Conservation (phyloP, 1,140 invertebrate genomes). For the Steinernema khuongi region DNA sequence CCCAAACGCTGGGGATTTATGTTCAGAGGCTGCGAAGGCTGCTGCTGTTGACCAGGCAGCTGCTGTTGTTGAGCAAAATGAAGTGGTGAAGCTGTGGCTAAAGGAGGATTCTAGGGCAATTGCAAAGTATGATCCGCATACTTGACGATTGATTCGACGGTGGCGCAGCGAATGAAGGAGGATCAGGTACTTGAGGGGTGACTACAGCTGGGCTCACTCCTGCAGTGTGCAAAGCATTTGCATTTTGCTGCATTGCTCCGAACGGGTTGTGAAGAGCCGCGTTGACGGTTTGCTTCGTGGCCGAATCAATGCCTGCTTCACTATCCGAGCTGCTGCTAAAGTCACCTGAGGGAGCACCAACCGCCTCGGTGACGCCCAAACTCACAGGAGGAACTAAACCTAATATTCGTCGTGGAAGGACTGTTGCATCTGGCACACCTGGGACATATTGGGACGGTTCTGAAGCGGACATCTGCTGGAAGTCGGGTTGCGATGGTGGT, state of each 20-base stretch:
- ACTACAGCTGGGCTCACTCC: not conserved
- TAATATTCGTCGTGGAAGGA: not conserved
- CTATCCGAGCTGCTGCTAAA: not conserved
- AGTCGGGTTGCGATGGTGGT: not conserved
- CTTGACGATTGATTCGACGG: not conserved
- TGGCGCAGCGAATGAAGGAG: not conserved
- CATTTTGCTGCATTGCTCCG: slow-evolving; percentile 1
- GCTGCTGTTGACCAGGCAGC: slow-evolving; percentile 9
- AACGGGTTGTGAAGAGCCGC: not conserved
- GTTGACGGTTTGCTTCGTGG: not conserved
- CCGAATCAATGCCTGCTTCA: not conserved
- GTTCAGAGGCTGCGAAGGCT: slow-evolving; percentile 14
- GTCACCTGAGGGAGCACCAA: not conserved
- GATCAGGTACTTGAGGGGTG: not conserved
- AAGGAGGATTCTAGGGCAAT: not conserved
- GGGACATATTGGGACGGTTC: not conserved
- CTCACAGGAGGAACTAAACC: not conserved
- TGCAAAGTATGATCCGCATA: not conserved
- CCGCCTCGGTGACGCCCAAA: not conserved
- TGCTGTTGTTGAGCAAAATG: slow-evolving; percentile 17
- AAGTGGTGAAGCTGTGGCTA: slow-evolving; percentile 4
- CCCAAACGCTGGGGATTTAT: slow-evolving; percentile 26
- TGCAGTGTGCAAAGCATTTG: not conserved
- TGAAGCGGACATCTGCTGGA: not conserved
- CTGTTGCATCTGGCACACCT: not conserved